phyloP scores from a whole-genome alignment of 2,797 vertebrate genomes.

The Paguma larvata region DNA sequence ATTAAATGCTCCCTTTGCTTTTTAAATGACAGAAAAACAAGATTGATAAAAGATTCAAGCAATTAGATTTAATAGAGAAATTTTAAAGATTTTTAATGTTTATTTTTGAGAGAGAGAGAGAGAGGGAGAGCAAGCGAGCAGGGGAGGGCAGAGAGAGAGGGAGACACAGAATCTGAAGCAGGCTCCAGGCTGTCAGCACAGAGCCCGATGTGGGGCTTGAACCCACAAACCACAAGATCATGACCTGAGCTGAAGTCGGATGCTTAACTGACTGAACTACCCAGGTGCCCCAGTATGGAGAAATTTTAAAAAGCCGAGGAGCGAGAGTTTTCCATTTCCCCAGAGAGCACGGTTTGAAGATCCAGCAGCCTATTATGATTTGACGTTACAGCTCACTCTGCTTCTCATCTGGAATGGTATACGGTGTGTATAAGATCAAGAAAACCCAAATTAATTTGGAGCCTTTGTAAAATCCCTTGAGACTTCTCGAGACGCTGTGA shows the following conservation, averaged over 20 bases:
- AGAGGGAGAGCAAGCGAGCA: too few species aligned
- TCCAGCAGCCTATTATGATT: neutral
- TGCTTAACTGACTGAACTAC: too few species aligned
- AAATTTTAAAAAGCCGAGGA: constrained; percentile 30
- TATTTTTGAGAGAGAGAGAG: too few species aligned
- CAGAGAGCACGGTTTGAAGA: constrained; percentile 17
- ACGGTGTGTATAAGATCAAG: neutral
- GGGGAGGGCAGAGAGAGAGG: too few species aligned
- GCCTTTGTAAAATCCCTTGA: neutral
- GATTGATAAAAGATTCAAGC: constrained; percentile 22
- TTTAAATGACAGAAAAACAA: constrained; percentile 42
- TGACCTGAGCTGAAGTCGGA: too few species aligned
- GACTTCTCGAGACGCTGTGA: constrained; percentile 18
- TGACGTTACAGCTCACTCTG: neutral
- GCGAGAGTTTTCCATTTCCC: constrained; percentile 15
- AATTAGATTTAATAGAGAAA: constrained; percentile 47
- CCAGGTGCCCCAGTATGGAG: neutral
- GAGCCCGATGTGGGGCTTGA: too few species aligned
- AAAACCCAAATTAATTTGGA: constrained; percentile 41
- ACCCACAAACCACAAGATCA: too few species aligned
- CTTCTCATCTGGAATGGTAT: neutral
- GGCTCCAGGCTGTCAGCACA: too few species aligned
- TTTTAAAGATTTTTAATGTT: neutral
- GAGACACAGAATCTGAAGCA: too few species aligned
- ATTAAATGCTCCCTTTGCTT: constrained; percentile 37